These are phyloP conservation scores for Progne subis DNA, from an alignment of 2,113 vertebrate genomes.

Conservation along the genomic window DNA sequence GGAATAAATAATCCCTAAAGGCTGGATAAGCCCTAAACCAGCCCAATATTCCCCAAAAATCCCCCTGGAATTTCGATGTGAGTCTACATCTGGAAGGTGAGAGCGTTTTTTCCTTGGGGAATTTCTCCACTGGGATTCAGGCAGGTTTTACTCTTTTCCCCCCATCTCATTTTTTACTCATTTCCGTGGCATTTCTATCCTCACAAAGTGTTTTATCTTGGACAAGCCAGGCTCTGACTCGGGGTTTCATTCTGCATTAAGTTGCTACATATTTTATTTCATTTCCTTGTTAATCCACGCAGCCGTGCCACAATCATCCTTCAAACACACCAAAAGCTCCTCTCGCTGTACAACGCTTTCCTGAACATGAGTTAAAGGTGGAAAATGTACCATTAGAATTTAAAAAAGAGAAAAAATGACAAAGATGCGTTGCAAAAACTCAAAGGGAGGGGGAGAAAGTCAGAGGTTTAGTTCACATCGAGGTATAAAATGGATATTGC, in stretches of 20 bases:
- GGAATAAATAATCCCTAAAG: background rate
- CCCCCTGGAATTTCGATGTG: fast-evolving
- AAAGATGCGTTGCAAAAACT: background rate
- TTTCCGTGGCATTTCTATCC: fast-evolving
- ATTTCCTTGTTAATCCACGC: background rate
- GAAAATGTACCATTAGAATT: constrained; percentile 29
- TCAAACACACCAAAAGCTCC: background rate
- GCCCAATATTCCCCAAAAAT: fast-evolving
- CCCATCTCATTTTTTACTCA: fast-evolving
- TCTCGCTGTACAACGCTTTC: background rate
- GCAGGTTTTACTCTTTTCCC: background rate
- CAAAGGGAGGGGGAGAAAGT: background rate
- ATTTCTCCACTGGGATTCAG: fast-evolving
- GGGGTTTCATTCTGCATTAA: background rate
- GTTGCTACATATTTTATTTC: background rate
- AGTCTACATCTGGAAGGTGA: background rate
- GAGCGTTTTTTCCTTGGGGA: background rate
- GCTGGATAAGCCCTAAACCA: background rate
- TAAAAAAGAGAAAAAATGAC: background rate
- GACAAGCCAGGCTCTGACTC: background rate
- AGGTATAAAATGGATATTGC: constrained; percentile 54
- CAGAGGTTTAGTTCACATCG: background rate
- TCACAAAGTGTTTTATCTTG: background rate
- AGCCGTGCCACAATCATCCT: background rate
- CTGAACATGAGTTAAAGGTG: background rate